phyloP scores from a whole-genome alignment of 2,113 vertebrate genomes.

The Indicator maculatus region DNA sequence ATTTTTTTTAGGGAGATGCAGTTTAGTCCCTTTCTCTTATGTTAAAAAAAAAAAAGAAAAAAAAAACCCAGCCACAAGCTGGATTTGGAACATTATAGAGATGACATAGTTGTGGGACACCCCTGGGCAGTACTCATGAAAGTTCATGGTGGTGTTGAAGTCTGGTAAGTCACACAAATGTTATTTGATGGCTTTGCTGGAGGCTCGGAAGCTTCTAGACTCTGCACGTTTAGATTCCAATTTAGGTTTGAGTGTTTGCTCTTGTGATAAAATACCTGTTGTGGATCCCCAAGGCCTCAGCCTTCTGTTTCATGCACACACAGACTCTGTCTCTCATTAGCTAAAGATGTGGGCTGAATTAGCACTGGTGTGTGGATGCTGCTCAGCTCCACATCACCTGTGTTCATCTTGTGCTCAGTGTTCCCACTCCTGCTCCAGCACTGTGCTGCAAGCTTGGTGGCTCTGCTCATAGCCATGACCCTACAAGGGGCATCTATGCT shows the following conservation, averaged over 20 bases:
- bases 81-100: accelerated
- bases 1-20: neutral
- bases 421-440: neutral
- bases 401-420: neutral
- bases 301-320: neutral
- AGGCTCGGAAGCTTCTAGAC: neutral
- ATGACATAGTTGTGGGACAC: neutral
- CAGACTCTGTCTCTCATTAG: neutral
- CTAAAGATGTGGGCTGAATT: neutral
- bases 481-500: neutral
- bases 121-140: neutral
- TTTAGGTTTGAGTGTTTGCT: neutral
- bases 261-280: neutral
- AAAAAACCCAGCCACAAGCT: neutral
- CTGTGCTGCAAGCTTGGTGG: neutral
- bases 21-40: neutral
- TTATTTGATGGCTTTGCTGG: neutral
- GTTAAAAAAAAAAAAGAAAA: too few relatives aligned
- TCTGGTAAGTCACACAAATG: neutral
- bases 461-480: accelerated
- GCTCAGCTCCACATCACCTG: neutral
- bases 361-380: neutral
- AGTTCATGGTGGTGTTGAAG: neutral
- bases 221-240: neutral
- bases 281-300: neutral